Percentiles rank a stretch among this genome's conserved stretches.
These are phyloP conservation scores for Gastrophysa polygoni DNA, from an alignment of 2,888 invertebrate genomes.

Conservation along the genomic window DNA sequence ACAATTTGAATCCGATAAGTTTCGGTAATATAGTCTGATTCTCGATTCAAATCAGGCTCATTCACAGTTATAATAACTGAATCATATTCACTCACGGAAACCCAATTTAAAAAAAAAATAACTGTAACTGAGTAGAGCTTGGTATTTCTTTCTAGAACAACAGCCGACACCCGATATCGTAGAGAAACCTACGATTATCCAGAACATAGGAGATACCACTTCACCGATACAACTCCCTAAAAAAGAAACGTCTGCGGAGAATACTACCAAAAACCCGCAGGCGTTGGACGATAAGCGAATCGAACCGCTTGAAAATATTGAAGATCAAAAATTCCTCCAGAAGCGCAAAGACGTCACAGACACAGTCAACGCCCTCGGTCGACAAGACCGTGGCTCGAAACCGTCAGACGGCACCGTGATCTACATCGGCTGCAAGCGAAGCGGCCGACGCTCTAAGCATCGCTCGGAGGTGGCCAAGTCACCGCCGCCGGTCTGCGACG, in stretches of 20 bases:
- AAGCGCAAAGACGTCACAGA: background rate
- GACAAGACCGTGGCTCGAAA: background rate
- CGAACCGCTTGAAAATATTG: background rate
- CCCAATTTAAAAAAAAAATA: too few relatives aligned
- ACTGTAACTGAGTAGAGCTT: too few relatives aligned
- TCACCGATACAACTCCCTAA: background rate
- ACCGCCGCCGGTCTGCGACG: conserved; percentile 8
- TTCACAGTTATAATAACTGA: too few relatives aligned
- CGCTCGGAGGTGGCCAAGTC: background rate
- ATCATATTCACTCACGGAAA: too few relatives aligned
- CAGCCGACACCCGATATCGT: too few relatives aligned
- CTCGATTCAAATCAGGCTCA: too few relatives aligned
- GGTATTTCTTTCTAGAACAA: too few relatives aligned
- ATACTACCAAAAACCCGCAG: background rate
- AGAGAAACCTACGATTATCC: too few relatives aligned
- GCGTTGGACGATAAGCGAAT: background rate
- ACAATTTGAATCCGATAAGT: too few relatives aligned
- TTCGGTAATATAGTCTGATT: too few relatives aligned
- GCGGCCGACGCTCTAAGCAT: background rate
- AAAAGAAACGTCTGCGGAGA: background rate
- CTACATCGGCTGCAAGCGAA: background rate
- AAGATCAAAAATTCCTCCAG: background rate
- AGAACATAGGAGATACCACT: too few relatives aligned
- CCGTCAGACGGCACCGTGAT: background rate
- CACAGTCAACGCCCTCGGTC: background rate